Base-by-base conservation (phyloP, 2,797 vertebrate genomes). In the Sylvilagus floridanus region DNA sequence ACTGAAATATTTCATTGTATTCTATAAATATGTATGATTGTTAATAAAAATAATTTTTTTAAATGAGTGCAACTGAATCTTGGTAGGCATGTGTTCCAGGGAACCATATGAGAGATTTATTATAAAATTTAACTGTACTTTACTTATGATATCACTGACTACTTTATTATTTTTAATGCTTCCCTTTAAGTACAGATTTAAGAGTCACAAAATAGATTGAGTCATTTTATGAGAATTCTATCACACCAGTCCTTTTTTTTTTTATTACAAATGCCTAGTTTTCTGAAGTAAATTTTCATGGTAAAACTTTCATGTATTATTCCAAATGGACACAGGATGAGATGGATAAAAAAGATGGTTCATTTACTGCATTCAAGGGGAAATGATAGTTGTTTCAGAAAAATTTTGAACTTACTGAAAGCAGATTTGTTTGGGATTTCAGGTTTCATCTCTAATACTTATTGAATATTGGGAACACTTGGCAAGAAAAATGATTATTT, bases 191-290 rank as follows among this genome's bases (percentile, higher is more conserved):
- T 94, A 94, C 95, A 97, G 54, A 96, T 95, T 90, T 93, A 75
- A 90, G 54, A 90, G 60, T 92, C 88, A 94, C 84, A 97, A 95
- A 96, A 97, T 90, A 96, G 95, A n/a, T n/a, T n/a, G n/a, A n/a
- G n/a, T n/a, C n/a, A n/a, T n/a, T n/a, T n/a, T n/a, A n/a, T n/a
- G n/a, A n/a, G n/a, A n/a, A n/a, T n/a, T n/a, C n/a, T n/a, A n/a
- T 93, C 72, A 84, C 95, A 75, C 13, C 90, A 73, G 42, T 47
- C 42, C 37, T 37, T 37, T 37, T 37, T 54, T 32, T 83, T 86
- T 87, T 94, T 84, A 95, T 94, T 78, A 65, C 60, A 32, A 96
- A 97, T 95, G 95, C 69, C 63, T 71, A 96, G 91, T 77, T 94
- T 96, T 88, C 57, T 68, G 71, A 11, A 19, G 47, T 92, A 54